Evolutionary conservation across 2,797 vertebrate species (phyloP).

Genomic region (Petrocephalus sullivani): DNA sequence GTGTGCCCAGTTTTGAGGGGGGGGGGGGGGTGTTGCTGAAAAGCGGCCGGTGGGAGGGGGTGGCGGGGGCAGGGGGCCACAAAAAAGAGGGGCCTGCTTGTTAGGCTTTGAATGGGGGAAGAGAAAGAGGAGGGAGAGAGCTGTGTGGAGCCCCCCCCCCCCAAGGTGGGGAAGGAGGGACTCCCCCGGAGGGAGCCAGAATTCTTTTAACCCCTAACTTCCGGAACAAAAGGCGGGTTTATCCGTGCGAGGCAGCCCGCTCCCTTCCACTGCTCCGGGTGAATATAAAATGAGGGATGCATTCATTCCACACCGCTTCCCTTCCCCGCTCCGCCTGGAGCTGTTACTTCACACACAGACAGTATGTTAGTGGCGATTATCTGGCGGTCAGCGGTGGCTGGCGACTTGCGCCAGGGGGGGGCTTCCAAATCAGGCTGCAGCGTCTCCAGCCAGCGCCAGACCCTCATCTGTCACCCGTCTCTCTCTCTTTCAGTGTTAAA

Average conservation of each 20-base stretch:
- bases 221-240: constrained; percentile 50
- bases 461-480: background rate
- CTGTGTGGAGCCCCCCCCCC: constrained; percentile 50
- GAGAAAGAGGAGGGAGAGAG: constrained; percentile 9
- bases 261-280: constrained; percentile 50
- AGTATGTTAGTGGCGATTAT: background rate
- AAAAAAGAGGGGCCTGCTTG: constrained; percentile 12
- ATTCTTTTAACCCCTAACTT: constrained; percentile 51
- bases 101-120: constrained; percentile 5
- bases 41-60: background rate
- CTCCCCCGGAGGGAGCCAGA: constrained; percentile 38
- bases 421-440: background rate
- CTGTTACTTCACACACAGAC: background rate
- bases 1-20: background rate
- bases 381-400: background rate
- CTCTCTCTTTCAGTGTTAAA: background rate
- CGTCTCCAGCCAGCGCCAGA: background rate
- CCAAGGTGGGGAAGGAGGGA: constrained; percentile 33
- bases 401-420: background rate
- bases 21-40: background rate
- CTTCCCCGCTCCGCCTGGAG: background rate
- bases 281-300: constrained; percentile 48
- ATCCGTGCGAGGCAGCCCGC: constrained; percentile 50
- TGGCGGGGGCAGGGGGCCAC: background rate
- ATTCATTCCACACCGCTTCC: background rate